Conservation (phyloP, 2,888 invertebrate genomes). For the Cheilosia variabilis region DNA sequence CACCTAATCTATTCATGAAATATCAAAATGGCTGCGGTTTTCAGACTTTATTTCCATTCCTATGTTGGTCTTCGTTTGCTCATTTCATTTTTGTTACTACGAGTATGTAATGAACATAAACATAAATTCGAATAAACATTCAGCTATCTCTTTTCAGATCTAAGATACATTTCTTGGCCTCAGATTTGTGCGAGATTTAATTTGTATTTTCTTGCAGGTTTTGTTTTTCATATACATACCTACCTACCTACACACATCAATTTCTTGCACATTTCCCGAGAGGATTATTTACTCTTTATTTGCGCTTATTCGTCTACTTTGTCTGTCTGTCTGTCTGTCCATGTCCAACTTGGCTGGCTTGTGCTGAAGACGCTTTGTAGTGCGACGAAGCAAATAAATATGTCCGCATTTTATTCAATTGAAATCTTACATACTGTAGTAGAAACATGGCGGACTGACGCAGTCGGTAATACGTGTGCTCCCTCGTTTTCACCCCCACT, state of each 20-base stretch:
- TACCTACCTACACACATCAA: neutral
- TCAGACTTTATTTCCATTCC: conserved; percentile 41
- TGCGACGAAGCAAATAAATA: conserved; percentile 63
- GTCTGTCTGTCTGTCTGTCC: conserved; percentile 48
- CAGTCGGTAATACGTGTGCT: conserved; percentile 38
- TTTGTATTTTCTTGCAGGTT: conserved; percentile 45
- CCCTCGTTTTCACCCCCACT: conserved; percentile 10
- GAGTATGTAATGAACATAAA: conserved; percentile 3
- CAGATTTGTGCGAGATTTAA: conserved; percentile 52
- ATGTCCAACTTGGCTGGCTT: conserved; percentile 26
- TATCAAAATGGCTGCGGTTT: conserved; percentile 68
- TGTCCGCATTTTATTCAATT: conserved; percentile 70
- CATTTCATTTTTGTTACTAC: conserved; percentile 1
- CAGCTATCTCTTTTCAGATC: conserved; percentile 27
- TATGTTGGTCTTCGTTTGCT: neutral
- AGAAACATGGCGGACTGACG: conserved; percentile 60
- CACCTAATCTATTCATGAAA: conserved; percentile 70
- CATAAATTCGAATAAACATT: neutral
- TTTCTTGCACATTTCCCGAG: conserved; percentile 52
- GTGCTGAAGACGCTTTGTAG: conserved; percentile 36
- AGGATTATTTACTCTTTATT: conserved; percentile 53
- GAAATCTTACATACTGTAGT: conserved; percentile 37
- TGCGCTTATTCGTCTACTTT: conserved; percentile 34
- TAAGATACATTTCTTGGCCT: conserved; percentile 35
- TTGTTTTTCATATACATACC: neutral